These are phyloP conservation scores for Drosophila orosa DNA, from an alignment of 1,140 invertebrate genomes.

Conservation along the genomic window DNA sequence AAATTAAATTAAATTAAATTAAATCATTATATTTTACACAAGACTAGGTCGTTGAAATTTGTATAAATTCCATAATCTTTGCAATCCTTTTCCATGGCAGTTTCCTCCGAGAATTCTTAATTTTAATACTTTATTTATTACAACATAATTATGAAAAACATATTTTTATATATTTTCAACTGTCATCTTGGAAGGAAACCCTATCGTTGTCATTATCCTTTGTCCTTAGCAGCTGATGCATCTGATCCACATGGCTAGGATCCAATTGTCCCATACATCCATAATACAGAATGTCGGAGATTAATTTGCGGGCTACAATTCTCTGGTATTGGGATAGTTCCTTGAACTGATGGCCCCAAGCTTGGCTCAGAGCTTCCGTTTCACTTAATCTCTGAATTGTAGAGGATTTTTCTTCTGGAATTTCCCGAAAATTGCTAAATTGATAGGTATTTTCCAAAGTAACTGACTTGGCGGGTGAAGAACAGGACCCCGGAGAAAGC, in stretches of 20 bases:
- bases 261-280: constrained; percentile 47
- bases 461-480: not conserved
- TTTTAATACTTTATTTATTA: not conserved
- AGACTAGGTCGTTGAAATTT: no score
- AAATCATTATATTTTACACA: not conserved
- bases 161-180: not conserved
- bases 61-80: not conserved
- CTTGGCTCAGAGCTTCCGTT: constrained; percentile 33
- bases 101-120: not conserved
- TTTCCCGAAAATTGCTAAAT: not conserved
- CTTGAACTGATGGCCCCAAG: constrained; percentile 41
- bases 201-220: not conserved
- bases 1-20: constrained; percentile 11
- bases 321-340: constrained; percentile 33
- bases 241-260: constrained; percentile 22
- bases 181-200: not conserved
- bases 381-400: not conserved
- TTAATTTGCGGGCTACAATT: constrained; percentile 45
- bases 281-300: constrained; percentile 51
- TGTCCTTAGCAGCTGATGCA: constrained; percentile 29
- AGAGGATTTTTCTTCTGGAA: not conserved
- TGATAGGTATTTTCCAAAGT: not conserved
- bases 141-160: not conserved
- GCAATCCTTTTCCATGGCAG: not conserved
- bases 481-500: not conserved